These are phyloP conservation scores for Meloidogyne chitwoodi DNA, from an alignment of 1,140 invertebrate species.

Conservation along the genomic window DNA sequence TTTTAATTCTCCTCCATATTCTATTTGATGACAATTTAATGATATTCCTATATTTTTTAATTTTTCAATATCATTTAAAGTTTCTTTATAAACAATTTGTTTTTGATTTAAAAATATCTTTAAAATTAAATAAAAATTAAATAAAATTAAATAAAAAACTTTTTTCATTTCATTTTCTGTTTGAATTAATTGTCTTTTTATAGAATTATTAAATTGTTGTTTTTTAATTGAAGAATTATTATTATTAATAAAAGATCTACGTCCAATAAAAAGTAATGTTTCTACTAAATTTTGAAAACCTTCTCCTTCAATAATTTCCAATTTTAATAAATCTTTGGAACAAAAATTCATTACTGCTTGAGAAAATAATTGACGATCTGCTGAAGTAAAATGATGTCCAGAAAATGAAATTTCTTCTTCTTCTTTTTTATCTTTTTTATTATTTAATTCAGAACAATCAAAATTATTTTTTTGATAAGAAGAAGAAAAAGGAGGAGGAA, in stretches of 20 bases:
- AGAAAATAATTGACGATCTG: slow-evolving; percentile 48
- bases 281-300: slow-evolving; percentile 50
- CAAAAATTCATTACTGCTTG: slow-evolving; percentile 54
- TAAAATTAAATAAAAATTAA: neutral
- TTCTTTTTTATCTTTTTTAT: neutral
- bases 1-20: slow-evolving; percentile 28
- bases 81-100: slow-evolving; percentile 21
- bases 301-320: slow-evolving; percentile 47
- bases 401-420: slow-evolving; percentile 29
- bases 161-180: slow-evolving; percentile 11
- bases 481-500: neutral
- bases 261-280: slow-evolving; percentile 50
- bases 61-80: slow-evolving; percentile 30
- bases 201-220: slow-evolving; percentile 29
- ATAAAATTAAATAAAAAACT: neutral
- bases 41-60: slow-evolving; percentile 39
- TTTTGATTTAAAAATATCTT: slow-evolving; percentile 28
- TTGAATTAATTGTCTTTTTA: slow-evolving; percentile 14
- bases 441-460: neutral
- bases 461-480: neutral
- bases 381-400: slow-evolving; percentile 47
- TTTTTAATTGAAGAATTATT: slow-evolving; percentile 12
- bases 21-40: slow-evolving; percentile 34
- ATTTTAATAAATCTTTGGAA: slow-evolving; percentile 53
- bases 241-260: slow-evolving; percentile 32